Percentiles rank a stretch among this genome's conserved stretches.
Evolutionary conservation across 2,797 vertebrate species (phyloP).

Genomic region (Sylvilagus floridanus): DNA sequence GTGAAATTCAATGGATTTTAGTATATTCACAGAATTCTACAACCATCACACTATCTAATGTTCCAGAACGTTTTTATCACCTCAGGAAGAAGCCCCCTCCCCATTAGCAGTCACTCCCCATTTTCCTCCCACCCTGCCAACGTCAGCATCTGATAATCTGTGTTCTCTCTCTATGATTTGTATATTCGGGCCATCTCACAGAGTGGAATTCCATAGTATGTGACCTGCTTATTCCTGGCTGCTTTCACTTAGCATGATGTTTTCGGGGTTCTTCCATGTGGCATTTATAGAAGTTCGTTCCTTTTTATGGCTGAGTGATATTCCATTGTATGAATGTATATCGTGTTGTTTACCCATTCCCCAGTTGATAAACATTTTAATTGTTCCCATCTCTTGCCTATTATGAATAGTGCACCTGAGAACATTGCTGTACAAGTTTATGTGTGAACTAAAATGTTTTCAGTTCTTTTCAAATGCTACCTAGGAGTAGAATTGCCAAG

Average conservation of each 20-base stretch:
- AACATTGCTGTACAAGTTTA: not conserved
- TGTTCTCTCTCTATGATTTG: not conserved
- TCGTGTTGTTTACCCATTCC: slow-evolving; percentile 7
- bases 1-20: not conserved
- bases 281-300: not conserved
- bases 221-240: not conserved
- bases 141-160: not conserved
- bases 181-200: not conserved
- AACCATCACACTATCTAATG: not conserved
- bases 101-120: not conserved
- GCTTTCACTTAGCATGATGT: not conserved
- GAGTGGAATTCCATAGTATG: not conserved
- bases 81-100: not conserved
- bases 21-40: not conserved
- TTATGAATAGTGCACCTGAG: not conserved
- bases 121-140: not conserved
- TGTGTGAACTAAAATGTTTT: not conserved
- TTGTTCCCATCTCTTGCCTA: not conserved
- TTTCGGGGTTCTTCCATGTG: not conserved
- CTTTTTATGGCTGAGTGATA: slow-evolving; percentile 44
- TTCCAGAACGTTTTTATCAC: slow-evolving; percentile 13
- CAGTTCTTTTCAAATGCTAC: not conserved
- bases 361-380: slow-evolving; percentile 26
- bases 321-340: not conserved
- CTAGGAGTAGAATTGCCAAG: not conserved